Evolutionary conservation across 2,797 vertebrate species (phyloP), one percentile per base, ranked within the genome.

Genomic region (Crenuchus spilurus): DNA sequence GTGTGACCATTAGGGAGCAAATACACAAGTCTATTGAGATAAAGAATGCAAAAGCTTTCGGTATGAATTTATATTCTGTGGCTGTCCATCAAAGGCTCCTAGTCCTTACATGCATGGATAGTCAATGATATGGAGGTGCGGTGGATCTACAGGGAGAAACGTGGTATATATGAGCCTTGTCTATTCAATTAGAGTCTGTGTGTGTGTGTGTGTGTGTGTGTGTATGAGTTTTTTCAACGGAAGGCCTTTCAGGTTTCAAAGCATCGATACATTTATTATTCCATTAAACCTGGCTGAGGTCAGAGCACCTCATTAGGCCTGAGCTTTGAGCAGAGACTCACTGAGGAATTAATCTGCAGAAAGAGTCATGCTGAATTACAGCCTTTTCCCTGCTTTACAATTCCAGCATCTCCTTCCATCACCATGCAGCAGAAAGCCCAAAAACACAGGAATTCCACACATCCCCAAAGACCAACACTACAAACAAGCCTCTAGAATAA

Each of bases 271-370:
- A 79, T 88, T 82, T 86, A 42, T 87, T 82, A 77, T 80, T 85
- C 80, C 64, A 76, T 87, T 85, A 87, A 83, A 82, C 80, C 78
- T 78, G 76, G 82, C 79, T 78, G 73, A 80, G 81, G 82, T 87
- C 78, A 77, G 60, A 76, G 24, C 68, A 66, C 67, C 81, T 88
- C 82, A 87, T 88, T 84, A 84, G 69, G 58, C 73, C 65, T 37
- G 65, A 78, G 75, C 83, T 87, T 85, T 86, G 70, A 83, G 67
- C 69, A 67, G 80, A 71, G 52, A 37, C 49, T 67, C 75, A 24
- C 77, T 77, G 63, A 80, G 72, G 84, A 88, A 84, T 88, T 82
- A 77, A 84, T 87, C 76, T 82, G 75, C 49, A 71, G 76, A 80
- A 68, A 71, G 42, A 81, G 71, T 75, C 74, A 78, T 48, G 69